Evolutionary conservation across 2,888 invertebrate genomes (phyloP).

Genomic region (Diarsia dahlii): DNA sequence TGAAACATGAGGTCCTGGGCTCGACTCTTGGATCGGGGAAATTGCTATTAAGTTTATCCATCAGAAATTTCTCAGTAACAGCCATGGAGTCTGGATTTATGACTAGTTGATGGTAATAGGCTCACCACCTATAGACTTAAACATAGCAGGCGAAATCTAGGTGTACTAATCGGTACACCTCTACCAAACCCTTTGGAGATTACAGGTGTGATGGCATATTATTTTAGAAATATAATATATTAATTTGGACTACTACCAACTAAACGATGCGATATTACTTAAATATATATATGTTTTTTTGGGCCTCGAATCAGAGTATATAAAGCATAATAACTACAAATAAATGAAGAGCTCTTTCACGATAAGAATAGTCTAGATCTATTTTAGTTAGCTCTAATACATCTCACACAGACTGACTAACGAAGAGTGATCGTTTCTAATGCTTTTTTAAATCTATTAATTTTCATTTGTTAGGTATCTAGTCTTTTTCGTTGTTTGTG

Average conservation of each 20-base stretch:
- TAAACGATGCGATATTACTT: not conserved
- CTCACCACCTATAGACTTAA: too few species aligned
- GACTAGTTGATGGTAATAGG: too few species aligned
- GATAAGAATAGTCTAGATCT: conserved; percentile 32
- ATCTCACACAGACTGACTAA: conserved; percentile 41
- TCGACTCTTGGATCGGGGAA: too few species aligned
- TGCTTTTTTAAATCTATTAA: conserved; percentile 47
- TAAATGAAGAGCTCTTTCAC: conserved; percentile 21
- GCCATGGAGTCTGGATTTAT: too few species aligned
- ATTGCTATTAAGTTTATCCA: too few species aligned
- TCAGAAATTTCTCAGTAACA: too few species aligned
- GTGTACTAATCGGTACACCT: too few species aligned
- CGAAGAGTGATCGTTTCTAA: conserved; percentile 49
- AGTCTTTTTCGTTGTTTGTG: not conserved
- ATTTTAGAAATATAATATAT: too few species aligned
- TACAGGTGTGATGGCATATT: too few species aligned
- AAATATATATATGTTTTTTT: not conserved
- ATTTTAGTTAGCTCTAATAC: conserved; percentile 44
- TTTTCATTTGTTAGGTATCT: conserved; percentile 41
- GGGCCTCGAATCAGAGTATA: not conserved
- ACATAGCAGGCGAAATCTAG: too few species aligned
- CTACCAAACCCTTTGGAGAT: too few species aligned
- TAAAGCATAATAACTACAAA: not conserved
- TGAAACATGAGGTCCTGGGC: too few species aligned
- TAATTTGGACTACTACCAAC: not conserved